phyloP scores from a whole-genome alignment of 1,140 invertebrate species.

The Dendroctonus ponderosae region DNA sequence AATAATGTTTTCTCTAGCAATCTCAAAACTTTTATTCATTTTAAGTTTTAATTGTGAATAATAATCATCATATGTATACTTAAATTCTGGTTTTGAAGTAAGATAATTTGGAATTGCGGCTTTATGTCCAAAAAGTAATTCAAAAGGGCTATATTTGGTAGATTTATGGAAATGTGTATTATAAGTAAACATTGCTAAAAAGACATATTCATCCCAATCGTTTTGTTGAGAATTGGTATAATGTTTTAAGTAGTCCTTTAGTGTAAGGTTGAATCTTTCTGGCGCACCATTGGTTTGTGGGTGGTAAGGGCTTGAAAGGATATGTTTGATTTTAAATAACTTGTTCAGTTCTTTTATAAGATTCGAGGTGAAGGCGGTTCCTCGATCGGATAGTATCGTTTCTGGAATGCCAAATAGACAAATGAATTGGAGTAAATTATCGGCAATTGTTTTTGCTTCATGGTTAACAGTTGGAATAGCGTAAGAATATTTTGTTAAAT shows the following conservation, averaged over 20 bases:
- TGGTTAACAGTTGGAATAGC: slow-evolving; percentile 42
- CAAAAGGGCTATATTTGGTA: slow-evolving; percentile 40
- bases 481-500: slow-evolving; percentile 44
- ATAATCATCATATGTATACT: no score
- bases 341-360: background rate
- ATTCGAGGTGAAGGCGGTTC: slow-evolving; percentile 40
- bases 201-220: slow-evolving; percentile 47
- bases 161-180: slow-evolving; percentile 40
- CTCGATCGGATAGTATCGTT: slow-evolving; percentile 46
- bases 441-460: slow-evolving; percentile 43
- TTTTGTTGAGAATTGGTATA: slow-evolving; percentile 32
- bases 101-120: no score
- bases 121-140: no score
- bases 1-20: no score
- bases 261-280: background rate
- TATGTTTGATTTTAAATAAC: slow-evolving; percentile 9
- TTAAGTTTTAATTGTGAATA: no score
- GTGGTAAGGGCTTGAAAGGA: slow-evolving; percentile 1
- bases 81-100: no score
- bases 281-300: slow-evolving; percentile 1
- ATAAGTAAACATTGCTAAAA: slow-evolving; percentile 31
- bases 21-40: no score
- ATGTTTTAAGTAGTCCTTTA: slow-evolving; percentile 23
- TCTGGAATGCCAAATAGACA: slow-evolving; percentile 44
- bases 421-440: slow-evolving; percentile 18